These are phyloP conservation scores for Forpus xanthops DNA, from an alignment of 2,797 vertebrate species.

Conservation along the genomic window DNA sequence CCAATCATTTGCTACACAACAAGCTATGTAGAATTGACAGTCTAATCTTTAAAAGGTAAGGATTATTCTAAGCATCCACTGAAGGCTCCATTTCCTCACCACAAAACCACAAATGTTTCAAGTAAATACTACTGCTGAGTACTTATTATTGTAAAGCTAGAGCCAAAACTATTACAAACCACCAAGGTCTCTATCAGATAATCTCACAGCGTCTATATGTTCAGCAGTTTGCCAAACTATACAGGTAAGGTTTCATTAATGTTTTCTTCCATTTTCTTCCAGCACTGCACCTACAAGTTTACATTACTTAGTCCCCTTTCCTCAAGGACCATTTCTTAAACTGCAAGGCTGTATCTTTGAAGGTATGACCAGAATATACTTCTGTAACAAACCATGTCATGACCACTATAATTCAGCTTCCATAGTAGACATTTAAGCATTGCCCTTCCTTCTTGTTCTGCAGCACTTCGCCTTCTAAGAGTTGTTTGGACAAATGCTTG, in stretches of 20 bases:
- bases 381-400: not conserved
- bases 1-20: not conserved
- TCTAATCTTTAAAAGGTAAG: not conserved
- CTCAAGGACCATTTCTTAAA: not conserved
- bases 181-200: not conserved
- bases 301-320: not conserved
- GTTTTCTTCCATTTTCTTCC: not conserved
- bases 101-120: not conserved
- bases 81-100: not conserved
- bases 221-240: not conserved
- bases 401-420: not conserved
- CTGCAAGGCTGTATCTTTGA: not conserved
- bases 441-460: not conserved
- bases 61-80: not conserved
- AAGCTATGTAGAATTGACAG: not conserved
- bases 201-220: not conserved
- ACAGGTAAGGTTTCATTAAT: not conserved
- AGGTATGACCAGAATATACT: not conserved
- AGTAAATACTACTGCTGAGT: not conserved
- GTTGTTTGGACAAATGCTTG: not conserved
- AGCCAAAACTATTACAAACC: not conserved
- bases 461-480: not conserved
- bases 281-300: not conserved
- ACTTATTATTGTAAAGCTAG: not conserved
- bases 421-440: constrained; percentile 1